Evolutionary conservation across 2,113 vertebrate species (phyloP).

Genomic region (Anolis sagrei): DNA sequence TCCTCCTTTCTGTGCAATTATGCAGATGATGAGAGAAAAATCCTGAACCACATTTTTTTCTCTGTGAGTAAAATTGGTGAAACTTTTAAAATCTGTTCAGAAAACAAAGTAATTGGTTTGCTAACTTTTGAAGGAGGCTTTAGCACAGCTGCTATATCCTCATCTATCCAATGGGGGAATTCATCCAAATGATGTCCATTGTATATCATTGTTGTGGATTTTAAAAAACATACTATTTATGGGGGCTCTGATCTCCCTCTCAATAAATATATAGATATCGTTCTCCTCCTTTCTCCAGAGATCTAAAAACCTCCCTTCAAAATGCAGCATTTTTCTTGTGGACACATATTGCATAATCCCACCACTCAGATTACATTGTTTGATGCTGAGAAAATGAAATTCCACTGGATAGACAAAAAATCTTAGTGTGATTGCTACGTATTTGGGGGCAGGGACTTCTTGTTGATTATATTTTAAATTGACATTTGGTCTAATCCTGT

Average conservation of each 20-base stretch:
- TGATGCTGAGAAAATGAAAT: not conserved
- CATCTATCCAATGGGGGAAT: fast-evolving
- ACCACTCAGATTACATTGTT: not conserved
- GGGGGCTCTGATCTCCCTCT: not conserved
- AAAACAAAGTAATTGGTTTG: not conserved
- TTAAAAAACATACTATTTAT: not conserved
- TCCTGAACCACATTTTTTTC: not conserved
- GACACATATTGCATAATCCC: too few species aligned
- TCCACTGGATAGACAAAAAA: not conserved
- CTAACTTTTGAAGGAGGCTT: not conserved
- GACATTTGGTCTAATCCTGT: not conserved
- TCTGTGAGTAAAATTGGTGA: not conserved
- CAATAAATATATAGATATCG: not conserved
- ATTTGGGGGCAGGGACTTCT: too few species aligned
- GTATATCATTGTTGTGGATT: not conserved
- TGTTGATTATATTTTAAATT: not conserved
- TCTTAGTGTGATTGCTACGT: not conserved
- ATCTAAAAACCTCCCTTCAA: not conserved
- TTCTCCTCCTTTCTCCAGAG: not conserved
- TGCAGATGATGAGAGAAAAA: not conserved
- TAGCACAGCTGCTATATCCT: not conserved
- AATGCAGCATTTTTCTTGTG: not conserved
- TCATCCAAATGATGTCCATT: fast-evolving
- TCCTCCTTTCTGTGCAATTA: fast-evolving
- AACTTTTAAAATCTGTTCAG: not conserved